These are phyloP conservation scores for Felis chaus DNA, from an alignment of 2,113 vertebrate genomes.

Conservation along the genomic window DNA sequence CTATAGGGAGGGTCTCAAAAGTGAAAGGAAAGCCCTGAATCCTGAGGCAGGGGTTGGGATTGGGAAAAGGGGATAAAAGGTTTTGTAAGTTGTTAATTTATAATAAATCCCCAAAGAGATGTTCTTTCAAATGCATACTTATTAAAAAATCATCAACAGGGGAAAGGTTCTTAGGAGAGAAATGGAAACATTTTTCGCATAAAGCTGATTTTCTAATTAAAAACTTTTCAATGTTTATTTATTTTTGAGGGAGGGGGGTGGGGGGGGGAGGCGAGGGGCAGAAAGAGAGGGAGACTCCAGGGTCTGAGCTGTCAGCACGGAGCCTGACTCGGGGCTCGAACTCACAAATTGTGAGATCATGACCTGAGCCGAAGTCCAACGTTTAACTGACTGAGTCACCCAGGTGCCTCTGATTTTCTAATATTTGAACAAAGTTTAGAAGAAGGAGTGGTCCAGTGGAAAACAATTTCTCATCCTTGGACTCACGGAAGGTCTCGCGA, in stretches of 20 bases:
- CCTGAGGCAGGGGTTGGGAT: not conserved
- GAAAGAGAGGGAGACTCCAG: no score
- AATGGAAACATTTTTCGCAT: not conserved
- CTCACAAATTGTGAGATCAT: no score
- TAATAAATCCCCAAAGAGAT: constrained; percentile 56
- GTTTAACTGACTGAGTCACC: no score
- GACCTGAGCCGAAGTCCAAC: no score
- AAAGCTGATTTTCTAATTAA: not conserved
- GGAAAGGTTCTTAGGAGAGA: constrained; percentile 19
- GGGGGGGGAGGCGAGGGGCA: no score
- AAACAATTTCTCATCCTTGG: not conserved
- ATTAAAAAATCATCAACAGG: constrained; percentile 11
- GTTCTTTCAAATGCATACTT: not conserved
- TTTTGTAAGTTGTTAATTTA: constrained; percentile 38
- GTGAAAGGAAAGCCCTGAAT: not conserved
- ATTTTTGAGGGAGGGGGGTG: no score
- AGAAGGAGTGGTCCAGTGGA: not conserved
- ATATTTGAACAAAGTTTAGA: not conserved
- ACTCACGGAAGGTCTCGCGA: fast-evolving
- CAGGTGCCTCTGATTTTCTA: not conserved
- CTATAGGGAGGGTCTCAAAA: not conserved
- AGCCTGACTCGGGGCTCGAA: no score
- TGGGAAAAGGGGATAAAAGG: not conserved
- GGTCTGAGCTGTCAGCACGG: no score
- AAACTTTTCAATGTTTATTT: no score